A percentile compares a stretch with the other conserved stretches of the same genome.
phyloP scores from a whole-genome alignment of 2,797 vertebrate genomes.

The Hippopotamyrus pictus region DNA sequence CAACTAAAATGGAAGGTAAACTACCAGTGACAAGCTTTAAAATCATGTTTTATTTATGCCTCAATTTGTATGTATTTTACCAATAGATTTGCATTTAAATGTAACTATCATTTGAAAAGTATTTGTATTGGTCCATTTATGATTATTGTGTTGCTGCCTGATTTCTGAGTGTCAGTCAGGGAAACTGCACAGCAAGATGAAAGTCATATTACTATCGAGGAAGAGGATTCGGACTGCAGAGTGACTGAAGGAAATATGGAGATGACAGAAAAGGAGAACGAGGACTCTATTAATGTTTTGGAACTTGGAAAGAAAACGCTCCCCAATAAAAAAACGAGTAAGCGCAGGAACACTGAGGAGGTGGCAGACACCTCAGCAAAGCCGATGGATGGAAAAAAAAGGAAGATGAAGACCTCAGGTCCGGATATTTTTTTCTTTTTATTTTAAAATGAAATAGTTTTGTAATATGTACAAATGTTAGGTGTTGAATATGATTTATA shows the following conservation, averaged over 20 bases:
- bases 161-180: background rate
- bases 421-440: background rate
- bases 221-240: constrained; percentile 55
- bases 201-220: constrained; percentile 44
- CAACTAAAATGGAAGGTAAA: constrained; percentile 43
- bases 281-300: constrained; percentile 52
- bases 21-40: background rate
- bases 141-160: background rate
- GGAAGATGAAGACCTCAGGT: constrained; percentile 38
- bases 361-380: constrained; percentile 33
- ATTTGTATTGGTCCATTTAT: background rate
- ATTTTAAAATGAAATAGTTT: background rate
- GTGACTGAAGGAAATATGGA: constrained; percentile 47
- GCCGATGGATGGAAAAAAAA: constrained; percentile 38
- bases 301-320: constrained; percentile 46
- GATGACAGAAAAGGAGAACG: constrained; percentile 70
- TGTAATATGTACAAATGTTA: background rate
- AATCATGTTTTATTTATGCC: background rate
- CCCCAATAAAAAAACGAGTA: constrained; percentile 57
- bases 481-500: background rate
- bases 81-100: background rate
- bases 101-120: background rate
- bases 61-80: background rate
- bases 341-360: constrained; percentile 38
- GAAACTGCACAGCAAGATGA: constrained; percentile 39